Evolutionary conservation across 2,113 vertebrate species (phyloP), one percentile per base, ranked within the genome.

Genomic region (Diphyllodes magnificus): DNA sequence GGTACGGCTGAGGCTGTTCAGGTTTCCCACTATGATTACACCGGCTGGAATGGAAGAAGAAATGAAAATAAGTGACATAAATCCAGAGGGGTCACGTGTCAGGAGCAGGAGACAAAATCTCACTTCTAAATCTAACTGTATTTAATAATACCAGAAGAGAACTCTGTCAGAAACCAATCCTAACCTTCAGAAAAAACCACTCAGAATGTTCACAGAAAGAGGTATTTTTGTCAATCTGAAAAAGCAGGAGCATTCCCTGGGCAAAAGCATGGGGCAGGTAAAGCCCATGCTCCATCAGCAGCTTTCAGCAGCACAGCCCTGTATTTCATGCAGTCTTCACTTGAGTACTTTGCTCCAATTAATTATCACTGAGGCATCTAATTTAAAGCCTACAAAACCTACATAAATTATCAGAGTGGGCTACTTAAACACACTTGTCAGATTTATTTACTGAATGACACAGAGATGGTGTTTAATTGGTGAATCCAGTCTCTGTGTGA

Each of bases 1-100:
- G 94, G 99, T 98, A 50, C 97, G 97, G 92, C 98, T 99, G 92
- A 99, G 95, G 90, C 98, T 99, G 98, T 99, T 99, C 90, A 99
- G 96, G 90, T 98, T 99, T 66, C 99, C 99, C 50, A 99, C 98
- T 50, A 99, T 98, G 69, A 99, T 98, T 28, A 98, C 98, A 22
- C 98, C 99, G 39, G 98, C 99, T 99, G 92, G 63, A 96, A 94
- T 21, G 73, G 12, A 94, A 75, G 57, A 89, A 91, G 23, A 83
- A 76, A 82, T 45, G 17, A 68, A 89, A 91, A 64, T 11, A 15
- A 7, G 24, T 35, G 13, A 44, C 37, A 68, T 39, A 72, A 89
- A 81, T 22, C 18, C 27, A 63, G 19, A 80, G 44, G 44, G 19
- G 14, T 37, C 51, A 33, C 7, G 3, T 30, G 25, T 33, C 22